These are phyloP conservation scores for Papilio helenus DNA, from an alignment of 1,140 invertebrate species.

Conservation along the genomic window DNA sequence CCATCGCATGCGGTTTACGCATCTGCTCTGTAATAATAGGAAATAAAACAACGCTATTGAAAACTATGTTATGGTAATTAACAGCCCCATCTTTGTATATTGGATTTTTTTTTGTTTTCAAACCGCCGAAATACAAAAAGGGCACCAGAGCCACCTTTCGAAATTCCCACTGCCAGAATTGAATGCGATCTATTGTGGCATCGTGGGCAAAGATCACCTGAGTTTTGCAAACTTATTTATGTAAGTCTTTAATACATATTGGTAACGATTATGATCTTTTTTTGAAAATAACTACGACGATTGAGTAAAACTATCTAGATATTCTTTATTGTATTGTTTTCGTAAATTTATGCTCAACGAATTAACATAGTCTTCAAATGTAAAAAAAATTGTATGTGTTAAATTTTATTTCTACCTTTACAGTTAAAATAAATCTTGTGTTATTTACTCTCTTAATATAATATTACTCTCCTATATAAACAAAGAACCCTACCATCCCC, in stretches of 20 bases:
- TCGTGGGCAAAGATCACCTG: conserved; percentile 22
- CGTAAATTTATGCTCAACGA: not conserved
- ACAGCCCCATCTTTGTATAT: no score
- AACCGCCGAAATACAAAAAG: conserved; percentile 53
- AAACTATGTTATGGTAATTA: not conserved
- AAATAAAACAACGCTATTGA: not conserved
- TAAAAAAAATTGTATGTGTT: not conserved
- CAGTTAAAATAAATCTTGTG: not conserved
- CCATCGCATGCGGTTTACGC: not conserved
- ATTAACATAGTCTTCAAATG: not conserved
- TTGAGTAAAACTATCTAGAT: not conserved
- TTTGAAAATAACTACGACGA: not conserved
- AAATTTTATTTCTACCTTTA: not conserved
- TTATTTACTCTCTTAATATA: conserved; percentile 5
- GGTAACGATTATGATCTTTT: not conserved
- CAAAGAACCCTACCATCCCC: conserved; percentile 48
- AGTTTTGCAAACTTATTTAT: conserved; percentile 17
- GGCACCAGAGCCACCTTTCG: conserved; percentile 71
- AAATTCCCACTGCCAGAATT: conserved; percentile 67
- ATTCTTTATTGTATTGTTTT: not conserved
- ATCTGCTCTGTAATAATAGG: not conserved
- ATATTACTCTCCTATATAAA: conserved; percentile 7
- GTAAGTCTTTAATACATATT: not conserved
- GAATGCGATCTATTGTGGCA: conserved; percentile 39
- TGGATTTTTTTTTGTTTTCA: conserved; percentile 60